These are phyloP conservation scores for Xylocopa sonorina DNA, from an alignment of 1,140 invertebrate species.

Conservation along the genomic window DNA sequence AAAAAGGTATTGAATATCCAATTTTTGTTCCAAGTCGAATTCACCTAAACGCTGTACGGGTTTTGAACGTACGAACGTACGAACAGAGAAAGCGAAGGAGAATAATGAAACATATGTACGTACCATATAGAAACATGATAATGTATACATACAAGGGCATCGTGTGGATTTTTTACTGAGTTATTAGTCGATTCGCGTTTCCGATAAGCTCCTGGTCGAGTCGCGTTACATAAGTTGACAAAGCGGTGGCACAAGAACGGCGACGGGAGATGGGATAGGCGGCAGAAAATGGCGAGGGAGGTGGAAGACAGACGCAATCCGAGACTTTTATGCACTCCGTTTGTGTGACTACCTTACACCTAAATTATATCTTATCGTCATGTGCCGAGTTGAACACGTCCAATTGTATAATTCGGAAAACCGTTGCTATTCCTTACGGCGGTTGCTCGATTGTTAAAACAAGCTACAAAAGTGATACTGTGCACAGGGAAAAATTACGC, in stretches of 20 bases:
- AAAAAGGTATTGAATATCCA: too few species aligned
- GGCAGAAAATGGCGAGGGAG: too few species aligned
- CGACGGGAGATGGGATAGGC: neutral
- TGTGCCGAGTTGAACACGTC: neutral
- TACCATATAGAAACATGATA: too few species aligned
- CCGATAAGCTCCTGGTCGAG: constrained; percentile 31
- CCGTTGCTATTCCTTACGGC: neutral
- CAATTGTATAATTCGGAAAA: neutral
- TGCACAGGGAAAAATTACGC: too few species aligned
- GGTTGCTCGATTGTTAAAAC: neutral
- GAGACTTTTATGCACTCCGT: constrained; percentile 23
- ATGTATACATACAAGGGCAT: constrained; percentile 3
- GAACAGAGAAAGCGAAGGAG: neutral
- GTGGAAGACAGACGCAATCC: constrained; percentile 23
- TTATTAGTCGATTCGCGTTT: constrained; percentile 23
- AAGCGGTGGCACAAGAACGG: neutral
- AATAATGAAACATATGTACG: neutral
- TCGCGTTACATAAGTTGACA: constrained; percentile 37
- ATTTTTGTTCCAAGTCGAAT: too few species aligned
- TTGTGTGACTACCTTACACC: constrained; percentile 16
- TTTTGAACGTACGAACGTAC: neutral
- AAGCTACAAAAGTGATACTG: too few species aligned
- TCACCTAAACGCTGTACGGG: too few species aligned
- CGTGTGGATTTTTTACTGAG: constrained; percentile 30
- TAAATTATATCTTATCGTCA: neutral